Evolutionary conservation across 2,113 vertebrate species (phyloP).

Genomic region (Equus quagga): DNA sequence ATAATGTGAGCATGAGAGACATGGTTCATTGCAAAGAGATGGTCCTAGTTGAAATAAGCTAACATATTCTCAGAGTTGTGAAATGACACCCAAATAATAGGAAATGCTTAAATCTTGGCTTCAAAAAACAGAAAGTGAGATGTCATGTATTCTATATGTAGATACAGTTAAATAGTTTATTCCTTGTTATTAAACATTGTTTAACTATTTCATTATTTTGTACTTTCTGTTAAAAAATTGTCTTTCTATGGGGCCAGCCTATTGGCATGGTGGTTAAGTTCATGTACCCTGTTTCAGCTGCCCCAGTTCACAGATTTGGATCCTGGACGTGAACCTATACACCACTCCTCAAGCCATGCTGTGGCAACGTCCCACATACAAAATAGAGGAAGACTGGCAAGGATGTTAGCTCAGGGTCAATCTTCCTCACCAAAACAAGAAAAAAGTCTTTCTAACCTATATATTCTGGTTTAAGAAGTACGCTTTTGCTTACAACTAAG

Average conservation of each 20-base stretch:
- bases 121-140: background rate
- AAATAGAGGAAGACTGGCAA: too few species aligned
- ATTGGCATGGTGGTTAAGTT: too few species aligned
- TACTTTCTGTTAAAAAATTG: background rate
- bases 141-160: background rate
- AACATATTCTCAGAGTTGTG: background rate
- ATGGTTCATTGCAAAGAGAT: background rate
- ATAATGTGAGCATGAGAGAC: background rate
- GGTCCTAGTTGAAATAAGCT: background rate
- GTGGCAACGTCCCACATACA: too few species aligned
- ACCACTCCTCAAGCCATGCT: too few species aligned
- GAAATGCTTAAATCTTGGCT: background rate
- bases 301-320: too few species aligned
- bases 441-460: background rate
- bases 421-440: too few species aligned
- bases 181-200: constrained; percentile 7
- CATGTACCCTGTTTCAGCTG: too few species aligned
- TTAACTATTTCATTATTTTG: constrained; percentile 29
- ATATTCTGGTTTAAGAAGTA: background rate
- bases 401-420: too few species aligned
- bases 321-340: too few species aligned
- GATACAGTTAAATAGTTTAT: background rate
- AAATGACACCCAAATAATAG: background rate
- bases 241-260: background rate
- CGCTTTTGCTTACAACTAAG: background rate